phyloP scores from a whole-genome alignment of 2,888 invertebrate species.

The Philereme vetulata region DNA sequence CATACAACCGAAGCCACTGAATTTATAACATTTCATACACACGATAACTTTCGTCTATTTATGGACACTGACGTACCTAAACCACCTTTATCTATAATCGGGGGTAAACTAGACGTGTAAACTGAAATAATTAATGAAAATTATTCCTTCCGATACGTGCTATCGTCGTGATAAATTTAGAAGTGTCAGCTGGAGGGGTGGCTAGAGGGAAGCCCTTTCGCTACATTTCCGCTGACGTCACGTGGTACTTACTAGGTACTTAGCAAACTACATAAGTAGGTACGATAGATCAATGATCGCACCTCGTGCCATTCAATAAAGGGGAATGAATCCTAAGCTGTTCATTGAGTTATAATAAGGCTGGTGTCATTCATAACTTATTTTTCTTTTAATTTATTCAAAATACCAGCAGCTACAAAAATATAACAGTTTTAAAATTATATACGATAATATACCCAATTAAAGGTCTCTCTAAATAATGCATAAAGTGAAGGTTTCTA shows the following conservation, averaged over 20 bases:
- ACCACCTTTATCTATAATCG: no score
- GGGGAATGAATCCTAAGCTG: conserved; percentile 15
- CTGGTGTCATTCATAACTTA: background rate
- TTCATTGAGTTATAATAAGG: conserved; percentile 4
- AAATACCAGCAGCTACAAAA: no score
- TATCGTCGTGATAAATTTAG: conserved; percentile 16
- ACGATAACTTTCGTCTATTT: no score
- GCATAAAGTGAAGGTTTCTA: no score
- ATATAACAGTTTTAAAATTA: no score
- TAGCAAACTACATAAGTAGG: background rate
- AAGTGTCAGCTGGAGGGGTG: conserved; percentile 27
- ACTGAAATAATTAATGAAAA: background rate
- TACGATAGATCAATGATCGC: conserved; percentile 48
- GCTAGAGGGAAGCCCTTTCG: conserved; percentile 68
- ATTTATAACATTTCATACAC: no score
- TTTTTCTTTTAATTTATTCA: no score
- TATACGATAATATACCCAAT: no score
- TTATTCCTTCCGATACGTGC: conserved; percentile 7
- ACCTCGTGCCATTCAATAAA: conserved; percentile 7
- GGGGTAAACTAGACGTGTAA: no score
- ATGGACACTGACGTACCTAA: no score
- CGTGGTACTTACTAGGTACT: conserved; percentile 31
- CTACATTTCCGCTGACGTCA: conserved; percentile 65
- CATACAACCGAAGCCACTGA: no score
- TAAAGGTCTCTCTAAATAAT: no score